Evolutionary conservation across 2,113 vertebrate species (phyloP), one percentile per base, ranked within the genome.

Genomic region (Atractosteus spatula): DNA sequence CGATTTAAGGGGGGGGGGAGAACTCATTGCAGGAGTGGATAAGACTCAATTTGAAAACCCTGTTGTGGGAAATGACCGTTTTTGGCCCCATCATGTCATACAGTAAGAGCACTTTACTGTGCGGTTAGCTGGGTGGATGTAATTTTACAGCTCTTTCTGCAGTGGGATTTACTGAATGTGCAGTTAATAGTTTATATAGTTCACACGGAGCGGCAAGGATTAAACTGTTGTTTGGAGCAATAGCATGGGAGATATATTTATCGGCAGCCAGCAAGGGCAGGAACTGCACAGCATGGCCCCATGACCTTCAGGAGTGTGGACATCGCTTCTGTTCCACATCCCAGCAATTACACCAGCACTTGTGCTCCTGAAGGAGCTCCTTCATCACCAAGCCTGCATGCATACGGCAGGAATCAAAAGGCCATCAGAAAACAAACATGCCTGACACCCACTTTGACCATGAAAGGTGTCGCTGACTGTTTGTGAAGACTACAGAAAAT

Each of bases 171-270:
- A 90, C 86, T 88, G 85, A 83, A 84, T 89, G 79, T 87, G 87
- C 84, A 90, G 85, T 88, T 89, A 88, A 90, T 86, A 87, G 89
- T 87, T 88, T 84, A 89, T 89, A 88, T 85, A 88, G 88, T 89
- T 89, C 81, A 89, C 81, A 78, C 79, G 69, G 77, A 81, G 80
- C 77, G 65, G 81, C 78, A 80, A 76, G 79, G 82, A 83, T 89
- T 90, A 89, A 86, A 84, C 84, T 82, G 83, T 85, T 67, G 74
- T 80, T 79, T 59, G 76, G 81, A 72, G 76, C 76, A 68, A 64
- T 70, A 7, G 41, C 74, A 69, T 41, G 74, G 71, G 71, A 74
- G 76, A 80, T 69, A 70, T 77, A 78, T 83, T 84, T 79, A 82
- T 85, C 77, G 75, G 65, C 42, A 61, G 67, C 71, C 17, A 17